Evolutionary conservation across 2,888 invertebrate species (phyloP).

Genomic region (Monopis laevigella): DNA sequence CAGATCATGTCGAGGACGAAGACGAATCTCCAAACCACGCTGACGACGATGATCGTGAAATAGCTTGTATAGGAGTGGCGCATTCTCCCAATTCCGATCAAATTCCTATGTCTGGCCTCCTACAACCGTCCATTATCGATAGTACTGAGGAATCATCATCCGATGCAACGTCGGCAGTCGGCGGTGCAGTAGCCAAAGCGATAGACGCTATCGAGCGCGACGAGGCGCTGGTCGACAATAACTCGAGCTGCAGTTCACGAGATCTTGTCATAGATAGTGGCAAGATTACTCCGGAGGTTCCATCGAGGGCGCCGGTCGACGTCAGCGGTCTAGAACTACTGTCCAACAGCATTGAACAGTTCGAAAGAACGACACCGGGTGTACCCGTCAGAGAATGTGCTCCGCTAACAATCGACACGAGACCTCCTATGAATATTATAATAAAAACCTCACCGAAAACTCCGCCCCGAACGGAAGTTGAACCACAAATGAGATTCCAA

Average conservation of each 20-base stretch:
- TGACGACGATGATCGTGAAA: constrained; percentile 53
- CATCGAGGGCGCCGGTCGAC: constrained; percentile 63
- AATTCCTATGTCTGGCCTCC: constrained; percentile 30
- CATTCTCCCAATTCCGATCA: constrained; percentile 32
- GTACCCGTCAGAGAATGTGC: constrained; percentile 38
- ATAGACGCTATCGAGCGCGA: constrained; percentile 53
- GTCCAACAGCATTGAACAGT: constrained; percentile 86
- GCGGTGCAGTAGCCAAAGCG: constrained; percentile 49
- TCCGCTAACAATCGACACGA: constrained; percentile 49
- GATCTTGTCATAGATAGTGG: constrained; percentile 59
- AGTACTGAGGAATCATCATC: constrained; percentile 53
- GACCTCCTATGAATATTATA: constrained; percentile 48
- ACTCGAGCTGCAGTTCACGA: constrained; percentile 49
- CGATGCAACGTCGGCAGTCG: constrained; percentile 37
- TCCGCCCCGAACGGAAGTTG: constrained; percentile 41
- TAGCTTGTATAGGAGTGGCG: constrained; percentile 58
- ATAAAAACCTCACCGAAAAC: constrained; percentile 57
- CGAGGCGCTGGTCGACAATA: constrained; percentile 37
- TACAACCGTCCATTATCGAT: constrained; percentile 35
- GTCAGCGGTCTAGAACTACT: constrained; percentile 83
- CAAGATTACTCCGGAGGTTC: constrained; percentile 27
- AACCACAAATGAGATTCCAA: constrained; percentile 45
- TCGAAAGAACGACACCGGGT: constrained; percentile 65
- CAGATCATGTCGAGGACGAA: constrained; percentile 78
- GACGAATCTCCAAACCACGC: constrained; percentile 59